Evolutionary conservation across 2,888 invertebrate species (phyloP), one percentile per base, ranked within the genome.

Genomic region (Prenolepis imparis): DNA sequence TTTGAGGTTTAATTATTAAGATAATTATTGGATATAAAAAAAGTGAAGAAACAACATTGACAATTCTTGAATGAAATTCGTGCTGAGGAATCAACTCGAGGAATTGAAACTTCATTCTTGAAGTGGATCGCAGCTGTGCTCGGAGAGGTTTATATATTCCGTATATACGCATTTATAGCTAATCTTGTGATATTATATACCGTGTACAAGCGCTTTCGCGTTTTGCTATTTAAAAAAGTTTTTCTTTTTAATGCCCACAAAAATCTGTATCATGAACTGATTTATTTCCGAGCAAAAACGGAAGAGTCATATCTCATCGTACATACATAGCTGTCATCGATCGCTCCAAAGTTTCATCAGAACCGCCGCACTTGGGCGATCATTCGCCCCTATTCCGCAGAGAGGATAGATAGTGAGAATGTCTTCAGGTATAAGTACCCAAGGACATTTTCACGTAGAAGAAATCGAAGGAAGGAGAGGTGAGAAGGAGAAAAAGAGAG

Each of bases 341-440:
- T 77, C 77, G n/a, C n/a, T 41, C 55, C 15, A 39, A 39, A 67
- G 52, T 24, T 55, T 77, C 67, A 55, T 66, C 67, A 55, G 52
- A 18, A 21, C 6, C 4, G 12, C 24, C 24, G 48, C 48, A 18
- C 55, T 39, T 39, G 28, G 28, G 67, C 67, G 24, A 52, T 57
- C 55, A 24, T 28, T 39, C 68, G 28, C 32, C 21, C 12, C 55
- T 52, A 77, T 15, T 28, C 18, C 11, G 21, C 52, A 18, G 39
- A 48, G n/a, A n/a, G 2, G 48, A 5, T 12, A 70, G 28, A 68
- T 24, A 28, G 67, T n/a, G 8, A 52, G n/a, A 52, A n/a, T 52
- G 6, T 52, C n/a, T 8, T 39, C 9, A 44, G 21, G 28, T 28
- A 1, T 36, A 24, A 36, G 36, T 21, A 59, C 21, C 24, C 32